phyloP scores from a whole-genome alignment of 2,113 vertebrate species.

The Dunckerocampus dactyliophorus region DNA sequence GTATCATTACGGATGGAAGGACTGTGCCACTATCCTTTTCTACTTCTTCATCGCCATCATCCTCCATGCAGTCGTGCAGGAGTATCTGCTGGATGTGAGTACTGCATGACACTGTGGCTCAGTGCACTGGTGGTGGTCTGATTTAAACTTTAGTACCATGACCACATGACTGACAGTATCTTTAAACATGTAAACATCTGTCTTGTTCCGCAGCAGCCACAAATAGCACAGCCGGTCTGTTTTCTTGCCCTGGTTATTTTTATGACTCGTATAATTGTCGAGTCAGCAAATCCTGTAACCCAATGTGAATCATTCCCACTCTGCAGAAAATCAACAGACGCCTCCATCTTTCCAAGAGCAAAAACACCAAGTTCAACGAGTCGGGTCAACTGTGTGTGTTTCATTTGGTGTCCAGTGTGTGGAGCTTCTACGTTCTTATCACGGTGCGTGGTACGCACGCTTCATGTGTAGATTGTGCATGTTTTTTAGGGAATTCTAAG shows the following conservation, averaged over 20 bases:
- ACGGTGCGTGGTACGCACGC: conserved; percentile 74
- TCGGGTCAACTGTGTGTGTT: conserved; percentile 94
- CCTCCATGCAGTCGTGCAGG: conserved; percentile 92
- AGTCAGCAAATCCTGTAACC: not conserved
- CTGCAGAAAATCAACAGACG: conserved; percentile 91
- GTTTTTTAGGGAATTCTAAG: not conserved
- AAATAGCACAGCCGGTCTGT: conserved; percentile 27
- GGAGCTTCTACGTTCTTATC: conserved; percentile 87
- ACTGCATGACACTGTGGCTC: not conserved
- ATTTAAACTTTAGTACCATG: not conserved
- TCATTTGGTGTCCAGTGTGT: conserved; percentile 87
- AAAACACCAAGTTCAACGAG: conserved; percentile 97
- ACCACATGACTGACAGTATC: not conserved
- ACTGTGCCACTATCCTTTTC: conserved; percentile 89
- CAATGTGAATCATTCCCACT: not conserved
- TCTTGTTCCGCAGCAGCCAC: conserved; percentile 5
- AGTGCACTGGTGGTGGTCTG: not conserved
- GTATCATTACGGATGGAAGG: conserved; percentile 92
- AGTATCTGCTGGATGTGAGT: conserved; percentile 94
- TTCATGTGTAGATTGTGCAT: not conserved
- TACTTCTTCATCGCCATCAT: conserved; percentile 93
- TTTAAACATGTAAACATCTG: not conserved
- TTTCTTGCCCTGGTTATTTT: conserved; percentile 21
- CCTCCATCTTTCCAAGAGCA: conserved; percentile 97
- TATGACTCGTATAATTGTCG: conserved; percentile 21